Percentiles rank a stretch among this genome's conserved stretches.
These are phyloP conservation scores for Gryllus bimaculatus DNA, from an alignment of 1,140 invertebrate genomes.

Conservation along the genomic window DNA sequence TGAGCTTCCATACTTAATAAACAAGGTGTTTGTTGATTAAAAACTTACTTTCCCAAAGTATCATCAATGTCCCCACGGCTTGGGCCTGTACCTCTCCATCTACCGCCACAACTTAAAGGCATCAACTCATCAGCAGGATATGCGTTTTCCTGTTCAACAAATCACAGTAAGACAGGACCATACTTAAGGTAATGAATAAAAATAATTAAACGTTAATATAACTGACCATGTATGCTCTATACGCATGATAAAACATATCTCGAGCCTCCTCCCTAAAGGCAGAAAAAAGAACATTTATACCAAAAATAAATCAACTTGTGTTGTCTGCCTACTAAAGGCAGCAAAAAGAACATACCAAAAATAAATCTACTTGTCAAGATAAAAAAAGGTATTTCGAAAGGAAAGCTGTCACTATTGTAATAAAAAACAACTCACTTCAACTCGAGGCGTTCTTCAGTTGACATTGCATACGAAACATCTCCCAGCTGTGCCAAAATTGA, in stretches of 20 bases:
- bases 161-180: neutral
- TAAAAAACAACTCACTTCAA: conserved; percentile 38
- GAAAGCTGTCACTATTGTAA: neutral
- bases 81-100: conserved; percentile 76
- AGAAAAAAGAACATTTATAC: conserved; percentile 18
- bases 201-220: neutral
- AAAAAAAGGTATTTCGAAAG: neutral
- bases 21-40: neutral
- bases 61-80: conserved; percentile 94
- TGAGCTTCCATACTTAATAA: no score
- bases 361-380: neutral
- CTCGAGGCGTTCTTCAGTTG: conserved; percentile 41
- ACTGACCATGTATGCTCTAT: conserved; percentile 84
- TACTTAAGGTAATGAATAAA: neutral
- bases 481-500: conserved; percentile 19
- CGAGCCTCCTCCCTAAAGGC: conserved; percentile 68
- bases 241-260: conserved; percentile 98
- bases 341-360: conserved; percentile 18
- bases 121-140: conserved; percentile 98
- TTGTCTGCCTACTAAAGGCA: conserved; percentile 51
- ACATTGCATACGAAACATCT: conserved; percentile 34
- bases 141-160: conserved; percentile 62
- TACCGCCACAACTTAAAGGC: conserved; percentile 89
- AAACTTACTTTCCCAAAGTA: conserved; percentile 86
- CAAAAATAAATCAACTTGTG: neutral